Base-by-base conservation (phyloP, 2,797 vertebrate genomes). In the Crypturellus tataupa region DNA sequence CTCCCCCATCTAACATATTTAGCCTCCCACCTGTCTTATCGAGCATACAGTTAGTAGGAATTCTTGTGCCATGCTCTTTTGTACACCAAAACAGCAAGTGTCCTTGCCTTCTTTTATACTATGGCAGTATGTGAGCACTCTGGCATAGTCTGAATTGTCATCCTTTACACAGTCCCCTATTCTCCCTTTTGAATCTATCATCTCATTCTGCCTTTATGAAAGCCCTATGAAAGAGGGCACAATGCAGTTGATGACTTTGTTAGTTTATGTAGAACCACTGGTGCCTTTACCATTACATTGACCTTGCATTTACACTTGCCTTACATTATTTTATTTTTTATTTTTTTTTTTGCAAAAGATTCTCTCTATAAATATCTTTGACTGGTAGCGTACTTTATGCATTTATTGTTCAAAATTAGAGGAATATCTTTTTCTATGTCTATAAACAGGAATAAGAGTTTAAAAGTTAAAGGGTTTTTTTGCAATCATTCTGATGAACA, bases 1-100 rank as follows among this genome's bases (percentile, higher is more conserved):
- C 17, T 55, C 37, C 12, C 37, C 59, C 11, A 23, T 27, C 39
- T 16, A 27, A 67, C 25, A 11, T 0, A 0, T 1, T 3, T 7
- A 4, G 0, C 8, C 47, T 73, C 42, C 31, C 65, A 25, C 47
- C 53, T n/a, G 37, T 15, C 21, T 78, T 51, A 10, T 9, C 4
- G 33, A 9, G 17, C 75, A 25, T 16, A 10, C 4, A 2, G 11
- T 12, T 60, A 12, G 16, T 39, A 5, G 29, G 49, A 64, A 53
- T 29, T n/a, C 37, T 49, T 55, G 25, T 29, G 20, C 55, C 5
- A 1, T 35, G 15, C 16, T n/a, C 5, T 8, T 0, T 7, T 31
- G 40, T n/a, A 27, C 9, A 11, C 7, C 4, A 6, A 69, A 81
- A 25, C 14, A 47, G 33, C 42, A 44, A 44, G 7, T 37, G 33